These are phyloP conservation scores for Pterostichus madidus DNA, from an alignment of 2,888 invertebrate species.

Conservation along the genomic window DNA sequence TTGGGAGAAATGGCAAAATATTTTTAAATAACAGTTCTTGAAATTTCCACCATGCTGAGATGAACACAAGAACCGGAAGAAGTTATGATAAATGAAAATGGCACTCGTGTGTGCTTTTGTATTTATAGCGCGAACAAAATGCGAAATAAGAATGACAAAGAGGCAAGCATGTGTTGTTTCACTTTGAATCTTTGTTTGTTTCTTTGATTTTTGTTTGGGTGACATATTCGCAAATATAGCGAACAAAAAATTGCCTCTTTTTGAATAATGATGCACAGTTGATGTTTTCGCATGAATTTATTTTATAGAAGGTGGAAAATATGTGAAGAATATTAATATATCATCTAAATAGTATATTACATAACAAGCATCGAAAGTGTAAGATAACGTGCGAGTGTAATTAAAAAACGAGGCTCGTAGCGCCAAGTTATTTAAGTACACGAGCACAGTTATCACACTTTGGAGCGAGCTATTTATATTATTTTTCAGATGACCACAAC, in stretches of 20 bases:
- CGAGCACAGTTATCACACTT: too few relatives aligned
- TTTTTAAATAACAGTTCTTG: slow-evolving; percentile 9
- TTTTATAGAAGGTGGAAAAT: too few relatives aligned
- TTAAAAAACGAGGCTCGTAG: too few relatives aligned
- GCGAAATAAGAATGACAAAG: slow-evolving; percentile 38
- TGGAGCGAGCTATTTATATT: too few relatives aligned
- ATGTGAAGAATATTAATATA: too few relatives aligned
- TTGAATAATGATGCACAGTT: slow-evolving; percentile 14
- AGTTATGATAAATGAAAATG: slow-evolving; percentile 31
- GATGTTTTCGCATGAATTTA: neutral
- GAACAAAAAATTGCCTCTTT: slow-evolving; percentile 19
- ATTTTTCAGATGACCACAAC: too few relatives aligned
- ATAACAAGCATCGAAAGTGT: too few relatives aligned
- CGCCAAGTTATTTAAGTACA: too few relatives aligned
- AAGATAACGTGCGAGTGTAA: too few relatives aligned
- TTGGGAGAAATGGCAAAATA: neutral
- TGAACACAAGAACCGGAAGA: neutral
- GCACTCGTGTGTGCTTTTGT: slow-evolving; percentile 17
- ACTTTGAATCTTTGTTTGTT: slow-evolving; percentile 28
- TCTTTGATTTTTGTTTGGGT: slow-evolving; percentile 40
- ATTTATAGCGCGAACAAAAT: slow-evolving; percentile 37
- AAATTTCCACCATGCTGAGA: neutral
- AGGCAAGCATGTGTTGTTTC: slow-evolving; percentile 11
- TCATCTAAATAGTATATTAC: too few relatives aligned
- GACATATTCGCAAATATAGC: slow-evolving; percentile 15